A percentile compares a stretch with the other conserved stretches of the same genome.
Conservation (phyloP, 2,797 vertebrate genomes). For the Ispidina picta region DNA sequence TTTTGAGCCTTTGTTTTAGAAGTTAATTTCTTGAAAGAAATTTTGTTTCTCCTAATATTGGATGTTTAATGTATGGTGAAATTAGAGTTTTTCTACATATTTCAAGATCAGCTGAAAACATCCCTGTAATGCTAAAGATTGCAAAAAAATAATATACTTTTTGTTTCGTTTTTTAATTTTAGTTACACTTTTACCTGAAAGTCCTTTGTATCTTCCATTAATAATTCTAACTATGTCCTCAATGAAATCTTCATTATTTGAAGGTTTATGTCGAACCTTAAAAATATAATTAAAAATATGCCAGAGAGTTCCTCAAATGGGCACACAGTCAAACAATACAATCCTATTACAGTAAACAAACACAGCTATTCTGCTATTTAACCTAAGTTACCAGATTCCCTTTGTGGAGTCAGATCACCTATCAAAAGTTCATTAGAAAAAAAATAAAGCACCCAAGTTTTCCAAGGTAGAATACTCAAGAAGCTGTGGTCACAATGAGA, state of each 20-base stretch:
- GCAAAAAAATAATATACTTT: neutral
- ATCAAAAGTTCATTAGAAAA: neutral
- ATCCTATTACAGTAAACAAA: neutral
- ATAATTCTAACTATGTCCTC: conserved; percentile 88
- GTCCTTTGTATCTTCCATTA: conserved; percentile 87
- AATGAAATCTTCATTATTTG: conserved; percentile 79
- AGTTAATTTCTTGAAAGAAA: too few species aligned
- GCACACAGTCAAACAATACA: neutral
- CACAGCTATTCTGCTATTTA: neutral
- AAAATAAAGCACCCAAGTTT: neutral
- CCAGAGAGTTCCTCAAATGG: neutral
- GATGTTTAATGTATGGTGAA: neutral
- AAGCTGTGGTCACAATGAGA: neutral
- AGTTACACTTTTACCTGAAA: conserved; percentile 84
- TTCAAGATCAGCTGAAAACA: neutral
- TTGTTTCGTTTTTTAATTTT: neutral
- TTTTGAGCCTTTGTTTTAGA: too few species aligned
- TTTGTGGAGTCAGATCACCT: neutral
- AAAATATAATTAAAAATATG: neutral
- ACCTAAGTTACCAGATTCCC: neutral
- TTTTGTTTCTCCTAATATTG: neutral
- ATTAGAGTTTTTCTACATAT: neutral
- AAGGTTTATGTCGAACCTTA: conserved; percentile 89
- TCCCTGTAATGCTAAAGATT: neutral
- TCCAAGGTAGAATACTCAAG: neutral